Percentiles rank a stretch among this genome's conserved stretches.
phyloP scores from a whole-genome alignment of 2,797 vertebrate genomes.

The Synanceia verrucosa region DNA sequence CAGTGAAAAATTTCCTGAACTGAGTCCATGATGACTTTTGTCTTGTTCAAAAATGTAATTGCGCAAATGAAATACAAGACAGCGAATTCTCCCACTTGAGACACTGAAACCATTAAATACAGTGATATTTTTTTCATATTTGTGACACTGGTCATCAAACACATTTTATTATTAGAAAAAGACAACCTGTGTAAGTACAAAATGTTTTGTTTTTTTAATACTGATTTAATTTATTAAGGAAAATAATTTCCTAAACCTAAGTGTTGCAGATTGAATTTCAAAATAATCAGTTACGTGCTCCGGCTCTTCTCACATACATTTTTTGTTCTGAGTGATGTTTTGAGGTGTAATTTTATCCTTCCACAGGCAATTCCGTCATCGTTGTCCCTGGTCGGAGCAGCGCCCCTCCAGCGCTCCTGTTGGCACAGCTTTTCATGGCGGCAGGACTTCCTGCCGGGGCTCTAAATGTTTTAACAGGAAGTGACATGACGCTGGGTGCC shows the following conservation, averaged over 20 bases:
- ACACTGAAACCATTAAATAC: fast-evolving
- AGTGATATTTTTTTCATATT: background rate
- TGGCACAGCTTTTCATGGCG: slow-evolving; percentile 85
- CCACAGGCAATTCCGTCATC: slow-evolving; percentile 87
- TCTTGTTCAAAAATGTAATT: background rate
- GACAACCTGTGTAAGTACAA: no score
- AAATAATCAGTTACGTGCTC: no score
- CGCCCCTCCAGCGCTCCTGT: slow-evolving; percentile 80
- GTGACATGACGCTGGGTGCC: slow-evolving; percentile 64
- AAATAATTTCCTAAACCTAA: no score
- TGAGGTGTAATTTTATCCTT: background rate
- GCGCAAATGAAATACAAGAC: no score
- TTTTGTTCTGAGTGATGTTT: background rate
- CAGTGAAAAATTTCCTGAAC: background rate
- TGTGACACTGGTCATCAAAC: no score
- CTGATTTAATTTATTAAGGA: no score
- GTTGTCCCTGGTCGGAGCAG: slow-evolving; percentile 76
- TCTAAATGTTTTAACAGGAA: slow-evolving; percentile 86
- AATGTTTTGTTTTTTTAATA: no score
- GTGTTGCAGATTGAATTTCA: background rate
- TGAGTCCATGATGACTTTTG: background rate
- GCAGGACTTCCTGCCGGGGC: slow-evolving; percentile 84
- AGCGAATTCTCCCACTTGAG: background rate
- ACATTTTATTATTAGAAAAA: no score
- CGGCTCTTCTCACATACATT: background rate